Base-by-base conservation (phyloP, 1,140 invertebrate species). In the Ridgeia piscesae region DNA sequence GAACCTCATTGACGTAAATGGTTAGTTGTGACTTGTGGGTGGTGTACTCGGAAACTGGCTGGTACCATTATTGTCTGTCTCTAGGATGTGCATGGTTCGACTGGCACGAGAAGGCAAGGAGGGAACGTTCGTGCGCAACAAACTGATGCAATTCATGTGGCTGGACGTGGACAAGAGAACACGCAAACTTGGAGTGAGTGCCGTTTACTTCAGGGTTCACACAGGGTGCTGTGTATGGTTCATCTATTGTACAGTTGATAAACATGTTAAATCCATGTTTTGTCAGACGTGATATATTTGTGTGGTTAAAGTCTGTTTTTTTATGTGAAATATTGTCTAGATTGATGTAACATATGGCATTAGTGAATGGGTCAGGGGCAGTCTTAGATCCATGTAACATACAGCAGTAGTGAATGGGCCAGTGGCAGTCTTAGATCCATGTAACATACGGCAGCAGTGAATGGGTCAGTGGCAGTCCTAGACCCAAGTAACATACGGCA, bases 61-160 rank as follows among this genome's bases (percentile, higher is more conserved):
- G 8, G 34, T 77, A 77, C 2, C 4, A 21, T 17, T 91, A 8
- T n/a, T 31, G 9, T 33, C 35, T 93, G 33, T 35, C 50, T 33
- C 1, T 48, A 93, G 98, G 98, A 97, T 98, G 96, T 93, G 98
- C 14, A 96, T 97, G 94, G 96, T 97, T 31, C 96, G 98, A 89
- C 96, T 97, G 9, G 98, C 98, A 97, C 97, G 97, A 35, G 97
- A 98, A 95, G 96, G 96, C 33, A 96, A 97, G 77, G 96, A 97
- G 94, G 98, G 98, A 6, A 95, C 96, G 94, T 96, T 96, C 94
- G 94, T 98, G n/a, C 96, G 98, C 94, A 98, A 98, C 96, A 95
- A 96, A 94, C 96, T 98, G 33, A 96, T 98, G 33, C 97, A 97
- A 96, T 97, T 97, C 1, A 96, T 98, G 96, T 98, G 98, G 98